Evolutionary conservation across 2,888 invertebrate species (phyloP), one percentile per base, ranked within the genome.

Genomic region (Pelosia muscerda): DNA sequence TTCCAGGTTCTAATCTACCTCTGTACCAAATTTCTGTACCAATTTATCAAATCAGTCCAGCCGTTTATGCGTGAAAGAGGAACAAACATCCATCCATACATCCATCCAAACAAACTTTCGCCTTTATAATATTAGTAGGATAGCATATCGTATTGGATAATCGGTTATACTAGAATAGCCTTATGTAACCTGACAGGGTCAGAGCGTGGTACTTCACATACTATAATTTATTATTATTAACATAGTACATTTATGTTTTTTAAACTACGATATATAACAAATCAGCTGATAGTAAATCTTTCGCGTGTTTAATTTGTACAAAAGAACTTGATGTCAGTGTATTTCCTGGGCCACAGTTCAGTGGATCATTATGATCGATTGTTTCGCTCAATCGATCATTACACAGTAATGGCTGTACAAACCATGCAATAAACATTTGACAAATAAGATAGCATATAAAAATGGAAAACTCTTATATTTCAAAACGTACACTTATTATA

Each of bases 211-310:
- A 54, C 2, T 3, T 15, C 23, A 55, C 13, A 55, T n/a, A n/a
- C n/a, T n/a, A n/a, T 25, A 25, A 55, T 23, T 49, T 15, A 23
- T 13, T 25, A 55, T 55, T 25, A 25, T 23, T n/a, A 13, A 13
- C 23, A 54, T 23, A 13, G 54, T 6, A 26, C 2, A 26, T 55
- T 55, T 55, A 55, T 26, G 13, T 15, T 55, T 55, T 13, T 55
- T 55, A 55, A 26, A 55, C 25, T 55, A 55, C 25, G 54, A 11
- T 54, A 23, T 11, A 25, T 15, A 15, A 55, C 25, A 42, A 42
- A 42, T 19, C 25, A 55, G 55, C 55, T 55, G 54, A 25, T 15
- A 55, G 15, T 55, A 55, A 55, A 55, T 55, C 55, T 55, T 55
- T 19, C 15, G 55, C 13, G 25, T 26, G 26, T 55, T 55, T 15